Conservation (phyloP, 2,797 vertebrate species). For the Zenarchopterus dispar region DNA sequence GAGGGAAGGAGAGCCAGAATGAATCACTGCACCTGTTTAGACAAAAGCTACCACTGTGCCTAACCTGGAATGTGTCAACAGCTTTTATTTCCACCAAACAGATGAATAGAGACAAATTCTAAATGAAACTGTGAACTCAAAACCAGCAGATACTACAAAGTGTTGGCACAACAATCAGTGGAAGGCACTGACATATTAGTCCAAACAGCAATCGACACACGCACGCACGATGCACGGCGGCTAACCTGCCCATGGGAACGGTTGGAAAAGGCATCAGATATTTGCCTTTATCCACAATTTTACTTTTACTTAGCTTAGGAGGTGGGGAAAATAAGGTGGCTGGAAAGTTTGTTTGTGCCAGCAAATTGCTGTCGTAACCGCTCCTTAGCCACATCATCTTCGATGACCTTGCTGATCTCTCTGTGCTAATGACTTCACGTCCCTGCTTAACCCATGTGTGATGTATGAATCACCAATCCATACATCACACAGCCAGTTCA, state of each 20-base stretch:
- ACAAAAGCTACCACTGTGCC: slow-evolving; percentile 71
- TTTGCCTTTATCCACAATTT: too few species aligned
- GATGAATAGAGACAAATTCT: slow-evolving; percentile 58
- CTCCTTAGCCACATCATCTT: slow-evolving; percentile 8
- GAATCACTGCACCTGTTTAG: slow-evolving; percentile 77
- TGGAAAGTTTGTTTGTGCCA: background rate
- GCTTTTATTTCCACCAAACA: slow-evolving; percentile 68
- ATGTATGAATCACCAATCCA: slow-evolving; percentile 20
- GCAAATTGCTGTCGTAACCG: background rate
- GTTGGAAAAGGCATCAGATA: too few species aligned
- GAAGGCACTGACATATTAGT: slow-evolving; percentile 36
- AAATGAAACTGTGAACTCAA: slow-evolving; percentile 66
- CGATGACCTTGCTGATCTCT: slow-evolving; percentile 5
- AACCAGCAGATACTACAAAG: slow-evolving; percentile 47
- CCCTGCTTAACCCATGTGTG: slow-evolving; percentile 7
- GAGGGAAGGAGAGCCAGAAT: slow-evolving; percentile 57
- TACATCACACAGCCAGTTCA: slow-evolving; percentile 19
- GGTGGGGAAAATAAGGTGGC: background rate
- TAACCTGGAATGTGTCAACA: slow-evolving; percentile 73
- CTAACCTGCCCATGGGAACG: too few species aligned
- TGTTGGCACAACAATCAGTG: slow-evolving; percentile 44
- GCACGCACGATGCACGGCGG: background rate
- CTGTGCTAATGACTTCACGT: background rate
- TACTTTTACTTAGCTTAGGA: too few species aligned
- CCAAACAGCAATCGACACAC: slow-evolving; percentile 1